A percentile compares a stretch with the other conserved stretches of the same genome.
Evolutionary conservation across 2,113 vertebrate species (phyloP).

Genomic region (Gallinago paraguaiae): DNA sequence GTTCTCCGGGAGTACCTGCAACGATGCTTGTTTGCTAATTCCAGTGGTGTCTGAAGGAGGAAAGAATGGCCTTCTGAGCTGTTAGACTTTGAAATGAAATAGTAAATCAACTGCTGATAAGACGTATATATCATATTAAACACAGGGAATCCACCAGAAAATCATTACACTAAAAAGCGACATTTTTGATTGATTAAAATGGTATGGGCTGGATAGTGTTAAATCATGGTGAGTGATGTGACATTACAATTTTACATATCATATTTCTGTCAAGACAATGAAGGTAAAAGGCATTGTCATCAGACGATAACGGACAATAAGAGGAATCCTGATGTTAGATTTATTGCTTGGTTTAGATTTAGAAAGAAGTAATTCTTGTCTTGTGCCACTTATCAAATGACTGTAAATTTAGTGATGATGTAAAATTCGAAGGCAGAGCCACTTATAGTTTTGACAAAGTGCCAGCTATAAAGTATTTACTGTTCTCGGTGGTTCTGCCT

Average conservation of each 20-base stretch:
- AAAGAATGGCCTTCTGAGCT: slow-evolving; percentile 74
- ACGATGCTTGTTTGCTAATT: slow-evolving; percentile 81
- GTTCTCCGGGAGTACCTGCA: background rate
- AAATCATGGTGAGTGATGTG: slow-evolving; percentile 97
- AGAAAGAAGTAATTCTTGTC: slow-evolving; percentile 92
- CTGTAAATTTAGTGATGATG: slow-evolving; percentile 90
- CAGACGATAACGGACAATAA: slow-evolving; percentile 91
- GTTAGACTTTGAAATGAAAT: slow-evolving; percentile 75
- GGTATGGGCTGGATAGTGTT: slow-evolving; percentile 86
- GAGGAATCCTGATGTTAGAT: slow-evolving; percentile 88
- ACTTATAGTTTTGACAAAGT: slow-evolving; percentile 93
- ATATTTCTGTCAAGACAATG: slow-evolving; percentile 98
- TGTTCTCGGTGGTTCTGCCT: slow-evolving; percentile 81
- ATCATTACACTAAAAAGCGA: slow-evolving; percentile 92
- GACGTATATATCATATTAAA: slow-evolving; percentile 90
- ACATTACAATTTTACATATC: slow-evolving; percentile 94
- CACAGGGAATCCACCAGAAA: slow-evolving; percentile 86
- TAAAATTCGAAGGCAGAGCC: slow-evolving; percentile 88
- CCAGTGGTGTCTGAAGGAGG: slow-evolving; percentile 78
- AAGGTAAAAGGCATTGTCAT: slow-evolving; percentile 93
- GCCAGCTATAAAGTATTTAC: slow-evolving; percentile 93
- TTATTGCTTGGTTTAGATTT: slow-evolving; percentile 93
- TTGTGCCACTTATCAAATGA: slow-evolving; percentile 91
- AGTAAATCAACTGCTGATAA: slow-evolving; percentile 91
- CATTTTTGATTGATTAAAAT: slow-evolving; percentile 99